Conservation (phyloP, 2,888 invertebrate genomes). For the Platycheirus albimanus region DNA sequence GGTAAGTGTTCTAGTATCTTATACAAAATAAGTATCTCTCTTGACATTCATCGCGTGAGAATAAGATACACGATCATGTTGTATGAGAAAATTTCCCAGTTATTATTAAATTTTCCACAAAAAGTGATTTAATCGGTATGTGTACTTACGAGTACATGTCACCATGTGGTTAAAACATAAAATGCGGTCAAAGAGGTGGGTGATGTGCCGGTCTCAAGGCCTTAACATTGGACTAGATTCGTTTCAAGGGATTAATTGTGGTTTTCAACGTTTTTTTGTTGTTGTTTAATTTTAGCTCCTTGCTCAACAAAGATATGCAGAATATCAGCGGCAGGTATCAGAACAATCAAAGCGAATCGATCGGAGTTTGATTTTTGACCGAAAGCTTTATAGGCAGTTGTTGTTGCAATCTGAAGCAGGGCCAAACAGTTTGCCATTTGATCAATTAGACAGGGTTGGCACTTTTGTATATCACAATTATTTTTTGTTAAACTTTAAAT, state of each 20-base stretch:
- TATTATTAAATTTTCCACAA: slow-evolving; percentile 50
- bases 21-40: slow-evolving; percentile 23
- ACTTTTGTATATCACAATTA: neutral
- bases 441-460: slow-evolving; percentile 91
- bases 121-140: slow-evolving; percentile 60
- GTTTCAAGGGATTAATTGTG: slow-evolving; percentile 26
- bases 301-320: slow-evolving; percentile 91
- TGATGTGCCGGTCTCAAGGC: slow-evolving; percentile 50
- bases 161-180: slow-evolving; percentile 60
- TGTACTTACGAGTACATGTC: slow-evolving; percentile 42
- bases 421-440: slow-evolving; percentile 91
- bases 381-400: slow-evolving; percentile 88
- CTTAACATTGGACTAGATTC: slow-evolving; percentile 52
- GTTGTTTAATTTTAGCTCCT: slow-evolving; percentile 85
- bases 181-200: slow-evolving; percentile 56
- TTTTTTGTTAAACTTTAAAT: neutral
- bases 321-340: slow-evolving; percentile 92
- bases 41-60: slow-evolving; percentile 71
- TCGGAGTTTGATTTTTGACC: slow-evolving; percentile 87
- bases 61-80: slow-evolving; percentile 40
- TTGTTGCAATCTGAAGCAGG: slow-evolving; percentile 91
- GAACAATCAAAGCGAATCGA: slow-evolving; percentile 89
- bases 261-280: slow-evolving; percentile 31
- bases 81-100: slow-evolving; percentile 61
- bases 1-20: slow-evolving; percentile 85